Percentiles rank a stretch among this genome's conserved stretches.
phyloP scores from a whole-genome alignment of 1,140 invertebrate genomes.

The Dolichoris vasculosae region DNA sequence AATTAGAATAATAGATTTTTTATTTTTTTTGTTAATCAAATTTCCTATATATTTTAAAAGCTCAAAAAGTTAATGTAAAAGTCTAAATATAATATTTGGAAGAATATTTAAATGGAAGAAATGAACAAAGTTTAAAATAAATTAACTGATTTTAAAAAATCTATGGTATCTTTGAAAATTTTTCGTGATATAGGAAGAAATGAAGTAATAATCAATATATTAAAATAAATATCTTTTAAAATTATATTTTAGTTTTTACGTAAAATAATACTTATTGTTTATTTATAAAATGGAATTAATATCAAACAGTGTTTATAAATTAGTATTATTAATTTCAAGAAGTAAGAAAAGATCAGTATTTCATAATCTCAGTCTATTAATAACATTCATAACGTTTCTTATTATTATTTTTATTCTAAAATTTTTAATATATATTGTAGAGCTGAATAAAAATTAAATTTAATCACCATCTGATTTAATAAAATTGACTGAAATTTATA shows the following conservation, averaged over 20 bases:
- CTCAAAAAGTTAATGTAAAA: background rate
- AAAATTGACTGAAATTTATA: background rate
- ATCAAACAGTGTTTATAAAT: background rate
- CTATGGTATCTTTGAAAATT: background rate
- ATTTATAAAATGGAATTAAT: too few species aligned
- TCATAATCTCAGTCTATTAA: background rate
- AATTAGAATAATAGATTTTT: background rate
- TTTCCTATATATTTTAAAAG: background rate
- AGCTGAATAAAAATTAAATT: background rate
- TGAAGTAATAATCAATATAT: too few species aligned
- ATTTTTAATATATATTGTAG: background rate
- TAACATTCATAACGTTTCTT: background rate
- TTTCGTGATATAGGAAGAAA: background rate
- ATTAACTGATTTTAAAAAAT: background rate
- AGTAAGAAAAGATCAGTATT: background rate
- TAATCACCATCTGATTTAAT: background rate
- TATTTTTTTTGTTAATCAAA: background rate
- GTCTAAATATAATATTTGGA: background rate
- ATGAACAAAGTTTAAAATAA: too few species aligned
- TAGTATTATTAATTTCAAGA: background rate
- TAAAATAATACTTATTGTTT: too few species aligned
- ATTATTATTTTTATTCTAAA: background rate
- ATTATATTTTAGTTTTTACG: background rate
- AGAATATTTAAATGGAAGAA: constrained; percentile 11
- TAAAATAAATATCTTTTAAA: background rate